Evolutionary conservation across 2,797 vertebrate species (phyloP).

Genomic region (Coregonus ussuriensis): DNA sequence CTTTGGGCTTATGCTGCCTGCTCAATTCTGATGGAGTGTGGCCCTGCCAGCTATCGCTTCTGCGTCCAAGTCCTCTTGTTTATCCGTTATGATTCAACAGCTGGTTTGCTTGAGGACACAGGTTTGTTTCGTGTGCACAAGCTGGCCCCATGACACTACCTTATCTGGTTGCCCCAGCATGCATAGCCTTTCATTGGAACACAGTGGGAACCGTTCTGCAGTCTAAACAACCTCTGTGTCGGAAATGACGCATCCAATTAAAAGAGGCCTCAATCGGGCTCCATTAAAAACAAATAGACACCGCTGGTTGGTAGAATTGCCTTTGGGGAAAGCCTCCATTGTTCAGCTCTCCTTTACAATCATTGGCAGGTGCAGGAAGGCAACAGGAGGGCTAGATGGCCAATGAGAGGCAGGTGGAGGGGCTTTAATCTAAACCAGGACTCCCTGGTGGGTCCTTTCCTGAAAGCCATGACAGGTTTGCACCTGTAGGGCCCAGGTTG

Average conservation of each 20-base stretch:
- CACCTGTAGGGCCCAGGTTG: constrained; percentile 11
- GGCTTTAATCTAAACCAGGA: constrained; percentile 35
- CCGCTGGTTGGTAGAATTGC: constrained; percentile 24
- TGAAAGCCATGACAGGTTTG: constrained; percentile 19
- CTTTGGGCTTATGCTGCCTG: background rate
- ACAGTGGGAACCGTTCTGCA: constrained; percentile 11
- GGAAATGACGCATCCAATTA: constrained; percentile 43
- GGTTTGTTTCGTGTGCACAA: constrained; percentile 24
- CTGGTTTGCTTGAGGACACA: constrained; percentile 15
- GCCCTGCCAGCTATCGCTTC: constrained; percentile 20
- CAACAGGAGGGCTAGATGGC: too few relatives aligned
- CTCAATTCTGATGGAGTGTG: constrained; percentile 13
- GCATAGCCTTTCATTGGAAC: constrained; percentile 11
- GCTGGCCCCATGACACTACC: constrained; percentile 17
- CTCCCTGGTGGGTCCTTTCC: constrained; percentile 14
- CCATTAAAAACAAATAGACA: constrained; percentile 45
- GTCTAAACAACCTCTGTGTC: background rate
- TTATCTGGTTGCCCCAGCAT: constrained; percentile 42
- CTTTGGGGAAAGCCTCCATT: constrained; percentile 31
- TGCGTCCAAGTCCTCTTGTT: constrained; percentile 8
- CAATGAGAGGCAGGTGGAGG: background rate
- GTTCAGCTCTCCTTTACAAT: constrained; percentile 26
- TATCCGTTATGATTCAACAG: constrained; percentile 3
- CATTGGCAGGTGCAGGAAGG: constrained; percentile 8
- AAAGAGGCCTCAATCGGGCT: constrained; percentile 34